phyloP scores from a whole-genome alignment of 2,113 vertebrate species.

The Aegotheles bennettii region DNA sequence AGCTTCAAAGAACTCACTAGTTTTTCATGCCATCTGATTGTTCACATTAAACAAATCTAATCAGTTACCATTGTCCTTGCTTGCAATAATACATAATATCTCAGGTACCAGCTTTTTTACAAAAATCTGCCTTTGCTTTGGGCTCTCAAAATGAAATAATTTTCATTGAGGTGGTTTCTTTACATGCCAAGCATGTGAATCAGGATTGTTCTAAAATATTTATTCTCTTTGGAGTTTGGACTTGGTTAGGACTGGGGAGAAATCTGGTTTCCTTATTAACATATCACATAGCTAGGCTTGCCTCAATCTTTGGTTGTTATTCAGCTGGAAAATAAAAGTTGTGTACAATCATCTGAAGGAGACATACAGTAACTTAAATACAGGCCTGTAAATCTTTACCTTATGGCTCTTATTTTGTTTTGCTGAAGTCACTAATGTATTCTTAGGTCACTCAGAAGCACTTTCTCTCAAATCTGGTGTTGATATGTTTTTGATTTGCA shows the following conservation, averaged over 20 bases:
- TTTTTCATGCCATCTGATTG: not conserved
- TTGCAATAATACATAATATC: not conserved
- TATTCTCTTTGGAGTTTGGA: not conserved
- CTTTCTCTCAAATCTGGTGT: not conserved
- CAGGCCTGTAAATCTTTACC: not conserved
- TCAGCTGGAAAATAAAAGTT: not conserved
- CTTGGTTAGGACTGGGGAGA: not conserved
- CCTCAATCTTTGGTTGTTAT: not conserved
- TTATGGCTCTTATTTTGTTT: not conserved
- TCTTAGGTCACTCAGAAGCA: not conserved
- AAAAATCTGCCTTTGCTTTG: not conserved
- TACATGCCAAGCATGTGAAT: accelerated
- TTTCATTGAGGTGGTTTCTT: not conserved
- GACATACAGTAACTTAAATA: not conserved
- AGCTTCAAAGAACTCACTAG: not conserved
- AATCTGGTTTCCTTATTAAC: not conserved
- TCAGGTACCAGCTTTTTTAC: not conserved
- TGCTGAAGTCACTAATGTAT: not conserved
- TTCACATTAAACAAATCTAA: not conserved
- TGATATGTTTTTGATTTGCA: not conserved
- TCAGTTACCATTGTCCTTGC: not conserved
- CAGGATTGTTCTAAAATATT: not conserved
- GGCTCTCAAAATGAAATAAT: not conserved
- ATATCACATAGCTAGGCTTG: not conserved
- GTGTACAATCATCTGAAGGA: not conserved